Evolutionary conservation across 2,888 invertebrate species (phyloP), one percentile per base, ranked within the genome.

Genomic region (Pecten maximus): DNA sequence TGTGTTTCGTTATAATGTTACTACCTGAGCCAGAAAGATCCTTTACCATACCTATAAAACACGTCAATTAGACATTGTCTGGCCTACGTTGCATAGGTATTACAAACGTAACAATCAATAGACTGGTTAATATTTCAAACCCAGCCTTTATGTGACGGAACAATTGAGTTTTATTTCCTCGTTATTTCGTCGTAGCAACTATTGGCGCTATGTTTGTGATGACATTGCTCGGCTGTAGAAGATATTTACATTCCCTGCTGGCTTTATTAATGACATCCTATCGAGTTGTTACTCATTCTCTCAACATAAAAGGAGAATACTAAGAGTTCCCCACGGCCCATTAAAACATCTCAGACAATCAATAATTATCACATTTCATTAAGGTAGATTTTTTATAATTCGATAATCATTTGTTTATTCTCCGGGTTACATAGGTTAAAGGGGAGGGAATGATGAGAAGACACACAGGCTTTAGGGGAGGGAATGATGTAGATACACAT

Each of bases 81-180:
- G 60, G 6, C 35, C 35, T 74, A 74, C 28, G 12, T 74, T 54
- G 1, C 23, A 19, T 19, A 54, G 12, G 23, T 19, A 1, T 23
- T 2, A 35, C 35, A 35, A 74, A 12, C 35, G 28, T 74, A 23
- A 4, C 23, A 74, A 28, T 74, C 74, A 74, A 74, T 74, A 74
- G 74, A 23, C 28, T 74, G 8, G 74, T 74, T 28, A 74, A 74
- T 74, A 35, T 6, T 74, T 8, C 74, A 74, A 6, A 74, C 74
- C 35, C 10, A 2, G 0, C 12, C 28, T 74, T 74, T 74, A 74
- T 74, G 35, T 35, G 15, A 74, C 28, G 35, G 74, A 74, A 74
- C 35, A 74, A 74, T 74, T 35, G 74, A 74, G 74, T 74, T 74
- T 74, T 74, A 74, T 74, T 28, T 35, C 28, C 74, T 35, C 74